These are phyloP conservation scores for Holocentrus rufus DNA, from an alignment of 2,797 vertebrate genomes.

Conservation along the genomic window DNA sequence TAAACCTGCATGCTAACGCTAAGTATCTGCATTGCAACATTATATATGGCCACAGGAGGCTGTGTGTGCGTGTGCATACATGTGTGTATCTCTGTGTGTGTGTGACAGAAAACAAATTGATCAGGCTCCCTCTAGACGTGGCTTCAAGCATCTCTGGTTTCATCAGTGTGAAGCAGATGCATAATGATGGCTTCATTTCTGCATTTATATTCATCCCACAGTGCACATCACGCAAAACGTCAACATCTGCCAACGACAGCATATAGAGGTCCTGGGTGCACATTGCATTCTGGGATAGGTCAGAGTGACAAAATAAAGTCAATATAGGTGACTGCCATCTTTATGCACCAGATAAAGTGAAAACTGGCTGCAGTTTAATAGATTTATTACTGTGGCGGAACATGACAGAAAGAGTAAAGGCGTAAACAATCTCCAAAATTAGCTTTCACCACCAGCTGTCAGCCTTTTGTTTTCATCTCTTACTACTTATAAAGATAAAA, in stretches of 20 bases:
- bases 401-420: too few species aligned
- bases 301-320: too few species aligned
- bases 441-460: too few species aligned
- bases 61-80: neutral
- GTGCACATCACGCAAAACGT: conserved; percentile 9
- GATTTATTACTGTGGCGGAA: too few species aligned
- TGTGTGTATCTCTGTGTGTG: neutral
- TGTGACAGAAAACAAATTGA: conserved; percentile 23
- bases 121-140: neutral
- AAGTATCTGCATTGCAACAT: conserved; percentile 6
- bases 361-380: too few species aligned
- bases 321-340: too few species aligned
- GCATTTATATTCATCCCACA: conserved; percentile 12
- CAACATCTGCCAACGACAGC: conserved; percentile 1
- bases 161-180: conserved; percentile 8
- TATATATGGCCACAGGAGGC: conserved; percentile 19
- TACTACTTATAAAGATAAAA: too few species aligned
- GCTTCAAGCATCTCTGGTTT: conserved; percentile 31
- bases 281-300: too few species aligned
- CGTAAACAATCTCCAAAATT: too few species aligned
- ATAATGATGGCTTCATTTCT: conserved; percentile 32
- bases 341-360: too few species aligned
- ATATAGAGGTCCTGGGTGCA: too few species aligned
- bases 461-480: too few species aligned
- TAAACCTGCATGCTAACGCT: conserved; percentile 1